phyloP scores from a whole-genome alignment of 2,888 invertebrate species.

The Sceliomorpha sp. region DNA sequence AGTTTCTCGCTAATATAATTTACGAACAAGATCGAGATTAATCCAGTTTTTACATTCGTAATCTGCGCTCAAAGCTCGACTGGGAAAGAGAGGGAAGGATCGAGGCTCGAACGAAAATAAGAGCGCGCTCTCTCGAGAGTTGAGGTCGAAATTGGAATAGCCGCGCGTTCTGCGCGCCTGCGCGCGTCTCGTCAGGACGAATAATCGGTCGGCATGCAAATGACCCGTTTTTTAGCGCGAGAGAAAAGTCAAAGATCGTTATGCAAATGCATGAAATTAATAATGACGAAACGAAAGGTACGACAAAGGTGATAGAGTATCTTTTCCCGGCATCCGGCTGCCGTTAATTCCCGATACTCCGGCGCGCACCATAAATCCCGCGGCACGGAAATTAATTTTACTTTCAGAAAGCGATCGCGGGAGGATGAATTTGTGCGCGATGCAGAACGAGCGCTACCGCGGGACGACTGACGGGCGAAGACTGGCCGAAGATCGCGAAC shows the following conservation, averaged over 20 bases:
- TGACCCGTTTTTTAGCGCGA: no score
- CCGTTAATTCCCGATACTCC: constrained; percentile 56
- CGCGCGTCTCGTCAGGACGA: no score
- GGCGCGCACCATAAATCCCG: constrained; percentile 52
- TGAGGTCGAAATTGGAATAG: no score
- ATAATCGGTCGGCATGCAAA: no score
- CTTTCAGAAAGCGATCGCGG: constrained; percentile 55
- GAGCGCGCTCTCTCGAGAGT: no score
- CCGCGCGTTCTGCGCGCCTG: no score
- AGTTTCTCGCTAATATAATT: constrained; percentile 52
- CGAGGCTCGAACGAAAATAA: no score
- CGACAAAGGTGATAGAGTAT: constrained; percentile 56
- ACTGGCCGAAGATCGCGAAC: constrained; percentile 56
- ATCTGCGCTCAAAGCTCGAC: constrained; percentile 41
- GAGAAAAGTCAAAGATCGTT: constrained; percentile 9
- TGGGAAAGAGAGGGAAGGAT: no score
- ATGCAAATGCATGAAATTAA: constrained; percentile 48
- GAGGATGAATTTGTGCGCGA: constrained; percentile 51
- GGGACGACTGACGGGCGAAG: constrained; percentile 55
- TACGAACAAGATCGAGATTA: constrained; percentile 51
- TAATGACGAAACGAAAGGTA: constrained; percentile 50
- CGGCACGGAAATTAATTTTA: constrained; percentile 56
- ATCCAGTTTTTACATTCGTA: constrained; percentile 48
- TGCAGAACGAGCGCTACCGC: constrained; percentile 55
- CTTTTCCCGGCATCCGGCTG: constrained; percentile 57